phyloP scores from a whole-genome alignment of 2,797 vertebrate species.

The Furcifer pardalis region DNA sequence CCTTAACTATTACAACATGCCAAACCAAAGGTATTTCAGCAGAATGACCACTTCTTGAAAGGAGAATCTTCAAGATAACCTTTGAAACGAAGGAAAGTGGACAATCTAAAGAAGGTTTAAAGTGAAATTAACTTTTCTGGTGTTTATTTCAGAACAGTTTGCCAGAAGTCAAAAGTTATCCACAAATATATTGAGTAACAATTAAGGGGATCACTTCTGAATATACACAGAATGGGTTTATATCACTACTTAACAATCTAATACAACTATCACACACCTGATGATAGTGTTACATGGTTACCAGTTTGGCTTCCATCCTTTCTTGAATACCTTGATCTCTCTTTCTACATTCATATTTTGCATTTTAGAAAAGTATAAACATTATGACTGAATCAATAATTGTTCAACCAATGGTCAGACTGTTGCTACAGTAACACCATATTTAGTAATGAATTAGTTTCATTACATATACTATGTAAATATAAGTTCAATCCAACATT shows the following conservation, averaged over 20 bases:
- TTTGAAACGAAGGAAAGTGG: constrained; percentile 12
- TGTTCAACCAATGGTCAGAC: background rate
- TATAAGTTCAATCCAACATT: background rate
- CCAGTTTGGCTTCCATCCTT: background rate
- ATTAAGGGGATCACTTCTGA: background rate
- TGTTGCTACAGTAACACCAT: background rate
- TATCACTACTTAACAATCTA: background rate
- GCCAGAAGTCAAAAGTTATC: background rate
- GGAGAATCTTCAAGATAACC: background rate
- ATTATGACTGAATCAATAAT: constrained; percentile 4
- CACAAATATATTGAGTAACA: background rate
- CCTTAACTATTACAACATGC: background rate
- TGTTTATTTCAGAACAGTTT: background rate
- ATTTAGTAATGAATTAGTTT: background rate
- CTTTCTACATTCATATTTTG: constrained; percentile 1
- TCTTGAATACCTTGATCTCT: background rate
- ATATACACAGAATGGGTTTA: background rate
- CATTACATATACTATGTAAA: background rate
- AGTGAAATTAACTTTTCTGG: background rate
- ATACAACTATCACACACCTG: background rate
- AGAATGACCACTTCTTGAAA: background rate
- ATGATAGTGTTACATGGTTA: background rate
- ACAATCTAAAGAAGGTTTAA: constrained; percentile 6
- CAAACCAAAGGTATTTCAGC: constrained; percentile 18
- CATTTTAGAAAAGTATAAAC: background rate